Evolutionary conservation across 1,140 invertebrate species (phyloP), one percentile per base, ranked within the genome.

Genomic region (Lepidurus couesii): DNA sequence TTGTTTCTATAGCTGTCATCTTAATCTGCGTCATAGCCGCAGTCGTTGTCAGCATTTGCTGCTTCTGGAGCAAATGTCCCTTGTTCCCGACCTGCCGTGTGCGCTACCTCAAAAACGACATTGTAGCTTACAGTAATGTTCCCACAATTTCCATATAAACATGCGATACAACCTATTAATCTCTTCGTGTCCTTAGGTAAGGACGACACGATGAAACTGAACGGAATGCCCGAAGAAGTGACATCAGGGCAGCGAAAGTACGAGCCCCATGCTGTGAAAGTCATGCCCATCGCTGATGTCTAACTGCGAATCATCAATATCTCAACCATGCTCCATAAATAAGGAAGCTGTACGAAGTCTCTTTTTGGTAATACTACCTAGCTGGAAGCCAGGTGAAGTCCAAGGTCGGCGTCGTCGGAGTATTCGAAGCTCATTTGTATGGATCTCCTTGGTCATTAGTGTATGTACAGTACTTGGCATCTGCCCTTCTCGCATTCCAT

Each of bases 1-100:
- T 77, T 6, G 80, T 83, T 10, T 80, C 80, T n/a, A 47, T 84
- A 34, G 78, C 76, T 47, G 83, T 84, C 13, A 82, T 81, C 10
- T 76, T 77, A 26, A 44, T 80, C 10, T 83, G 82, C 65, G n/a
- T 83, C 10, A 47, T 80, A 10, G 11, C 82, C 13, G 81, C 82
- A 7, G 65, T 84, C 13, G 65, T 75, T 1, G 79, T 83, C 34
- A 77, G 82, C 44, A 74, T 84, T 11, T 84, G 83, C 78, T 84
- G 83, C 78, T 84, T 84, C 77, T 84, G 81, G 81, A 83, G 81
- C 65, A 77, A 74, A 44, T 84, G 83, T 75, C 83, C 83, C 10
- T 79, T 84, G 7, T 84, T 82, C 75, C 77, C 80, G 65, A 74
- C 81, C 2, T 84, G 83, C 74, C 79, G 81, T 78, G 80, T 80